phyloP scores from a whole-genome alignment of 2,797 vertebrate species.

The Rhinella marina region DNA sequence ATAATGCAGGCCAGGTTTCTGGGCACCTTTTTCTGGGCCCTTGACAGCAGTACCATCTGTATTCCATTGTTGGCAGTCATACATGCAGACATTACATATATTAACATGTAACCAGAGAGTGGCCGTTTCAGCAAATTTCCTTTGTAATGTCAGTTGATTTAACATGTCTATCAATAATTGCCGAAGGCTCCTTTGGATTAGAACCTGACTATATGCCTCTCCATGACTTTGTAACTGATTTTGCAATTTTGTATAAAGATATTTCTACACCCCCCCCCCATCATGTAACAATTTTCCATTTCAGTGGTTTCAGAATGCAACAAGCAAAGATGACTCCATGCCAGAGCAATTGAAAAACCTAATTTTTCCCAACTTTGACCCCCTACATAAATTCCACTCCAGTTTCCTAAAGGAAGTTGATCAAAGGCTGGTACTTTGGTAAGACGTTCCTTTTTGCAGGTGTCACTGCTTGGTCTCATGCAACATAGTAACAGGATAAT shows the following conservation, averaged over 20 bases:
- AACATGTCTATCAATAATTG: background rate
- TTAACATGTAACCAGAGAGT: no score
- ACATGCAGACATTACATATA: no score
- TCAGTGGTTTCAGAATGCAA: constrained; percentile 88
- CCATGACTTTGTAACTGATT: background rate
- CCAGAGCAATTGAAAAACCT: constrained; percentile 85
- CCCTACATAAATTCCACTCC: constrained; percentile 92
- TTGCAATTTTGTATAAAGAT: background rate
- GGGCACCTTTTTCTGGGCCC: no score
- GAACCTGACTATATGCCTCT: background rate
- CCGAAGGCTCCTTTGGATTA: no score
- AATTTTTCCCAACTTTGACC: constrained; percentile 89
- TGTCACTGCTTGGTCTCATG: background rate
- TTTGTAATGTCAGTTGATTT: background rate
- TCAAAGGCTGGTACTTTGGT: constrained; percentile 94
- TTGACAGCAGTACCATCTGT: no score
- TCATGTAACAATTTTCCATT: constrained; percentile 38
- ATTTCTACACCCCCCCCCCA: no score
- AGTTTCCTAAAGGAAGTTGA: constrained; percentile 96
- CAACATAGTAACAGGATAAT: background rate
- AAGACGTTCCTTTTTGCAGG: constrained; percentile 68
- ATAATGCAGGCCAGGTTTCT: no score
- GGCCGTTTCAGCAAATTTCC: background rate
- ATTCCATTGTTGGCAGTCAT: no score
- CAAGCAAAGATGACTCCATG: constrained; percentile 86